phyloP scores from a whole-genome alignment of 2,888 invertebrate genomes.

The Rhorus exstirpatorius region DNA sequence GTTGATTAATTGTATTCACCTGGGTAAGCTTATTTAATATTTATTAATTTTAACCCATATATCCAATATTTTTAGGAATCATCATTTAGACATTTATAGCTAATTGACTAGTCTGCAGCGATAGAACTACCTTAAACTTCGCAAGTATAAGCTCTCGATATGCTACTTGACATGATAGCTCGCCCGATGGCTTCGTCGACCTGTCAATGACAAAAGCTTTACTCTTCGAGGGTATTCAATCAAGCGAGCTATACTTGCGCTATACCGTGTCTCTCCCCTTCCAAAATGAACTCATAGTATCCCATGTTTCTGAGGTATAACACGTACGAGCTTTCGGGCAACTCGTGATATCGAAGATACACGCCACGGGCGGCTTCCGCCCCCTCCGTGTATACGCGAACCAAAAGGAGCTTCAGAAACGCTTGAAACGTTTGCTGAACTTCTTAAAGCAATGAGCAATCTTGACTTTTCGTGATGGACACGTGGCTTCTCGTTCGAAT shows the following conservation, averaged over 20 bases:
- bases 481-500: no score
- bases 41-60: no score
- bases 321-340: not conserved
- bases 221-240: slow-evolving; percentile 1
- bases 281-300: slow-evolving; percentile 6
- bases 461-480: no score
- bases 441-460: no score
- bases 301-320: not conserved
- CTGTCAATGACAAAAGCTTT: slow-evolving; percentile 25
- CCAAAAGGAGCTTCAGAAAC: slow-evolving; percentile 3
- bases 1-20: no score
- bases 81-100: no score
- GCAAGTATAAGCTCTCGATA: slow-evolving; percentile 15
- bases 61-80: no score
- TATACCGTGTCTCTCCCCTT: no score
- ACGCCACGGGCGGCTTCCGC: not conserved
- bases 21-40: no score
- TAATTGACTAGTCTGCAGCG: no score
- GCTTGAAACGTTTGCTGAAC: no score
- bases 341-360: not conserved
- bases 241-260: not conserved
- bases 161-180: slow-evolving; percentile 8
- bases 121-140: slow-evolving; percentile 10
- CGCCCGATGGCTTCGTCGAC: slow-evolving; percentile 3
- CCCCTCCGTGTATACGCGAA: not conserved